A percentile compares a stretch with the other conserved stretches of the same genome.
phyloP scores from a whole-genome alignment of 2,888 invertebrate species.

The Empis livida region DNA sequence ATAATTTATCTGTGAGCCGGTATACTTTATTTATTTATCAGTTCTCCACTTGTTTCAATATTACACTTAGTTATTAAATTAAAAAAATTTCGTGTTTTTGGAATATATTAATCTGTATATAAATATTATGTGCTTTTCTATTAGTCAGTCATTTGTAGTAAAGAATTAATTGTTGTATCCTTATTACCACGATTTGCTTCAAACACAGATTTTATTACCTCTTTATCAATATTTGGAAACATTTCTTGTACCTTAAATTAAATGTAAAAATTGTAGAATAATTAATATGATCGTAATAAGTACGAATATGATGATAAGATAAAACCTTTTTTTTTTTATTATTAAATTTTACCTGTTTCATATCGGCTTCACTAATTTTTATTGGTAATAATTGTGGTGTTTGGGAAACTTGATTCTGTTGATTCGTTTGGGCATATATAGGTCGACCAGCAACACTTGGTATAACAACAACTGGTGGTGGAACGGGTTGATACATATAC shows the following conservation, averaged over 20 bases:
- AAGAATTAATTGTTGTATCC: conserved; percentile 77
- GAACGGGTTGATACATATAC: conserved; percentile 40
- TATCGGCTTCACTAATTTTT: conserved; percentile 44
- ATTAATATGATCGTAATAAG: no score
- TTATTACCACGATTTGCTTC: conserved; percentile 84
- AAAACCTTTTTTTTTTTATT: neutral
- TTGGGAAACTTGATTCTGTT: conserved; percentile 21
- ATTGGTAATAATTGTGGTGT: conserved; percentile 21
- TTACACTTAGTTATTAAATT: no score
- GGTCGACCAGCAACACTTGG: conserved; percentile 38
- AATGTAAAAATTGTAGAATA: conserved; percentile 20
- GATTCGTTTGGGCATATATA: conserved; percentile 25
- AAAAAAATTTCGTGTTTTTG: no score
- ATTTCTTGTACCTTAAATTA: conserved; percentile 93
- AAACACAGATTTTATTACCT: conserved; percentile 80
- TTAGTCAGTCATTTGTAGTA: conserved; percentile 70
- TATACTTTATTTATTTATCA: no score
- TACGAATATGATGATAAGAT: no score
- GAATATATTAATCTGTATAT: no score
- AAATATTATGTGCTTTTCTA: neutral
- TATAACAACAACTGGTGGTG: conserved; percentile 56
- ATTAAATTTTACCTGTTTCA: conserved; percentile 43
- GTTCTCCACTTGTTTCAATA: no score
- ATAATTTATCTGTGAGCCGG: no score
- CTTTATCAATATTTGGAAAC: conserved; percentile 91